Evolutionary conservation across 2,113 vertebrate species (phyloP).

Genomic region (Tragelaphus buxtoni): DNA sequence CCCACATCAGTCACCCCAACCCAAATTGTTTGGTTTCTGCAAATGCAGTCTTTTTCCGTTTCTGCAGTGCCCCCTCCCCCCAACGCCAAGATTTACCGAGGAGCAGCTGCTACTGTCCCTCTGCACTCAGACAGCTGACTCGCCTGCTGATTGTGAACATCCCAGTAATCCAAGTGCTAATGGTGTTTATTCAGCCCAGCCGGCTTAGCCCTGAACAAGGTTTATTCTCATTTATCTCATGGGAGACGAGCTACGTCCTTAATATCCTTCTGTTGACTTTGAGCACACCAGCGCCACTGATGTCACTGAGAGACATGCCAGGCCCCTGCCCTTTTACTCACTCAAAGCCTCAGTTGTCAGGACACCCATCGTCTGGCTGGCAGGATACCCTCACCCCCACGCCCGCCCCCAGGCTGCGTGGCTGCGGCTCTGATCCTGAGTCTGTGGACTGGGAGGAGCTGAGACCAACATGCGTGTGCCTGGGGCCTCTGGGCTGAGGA

Average conservation of each 20-base stretch:
- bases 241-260: conserved; percentile 57
- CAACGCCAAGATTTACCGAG: not conserved
- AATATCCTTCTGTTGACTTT: conserved; percentile 63
- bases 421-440: not conserved
- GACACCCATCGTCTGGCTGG: not conserved
- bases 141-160: conserved; percentile 51
- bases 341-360: not conserved
- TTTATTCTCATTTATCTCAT: conserved; percentile 68
- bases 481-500: not conserved
- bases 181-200: conserved; percentile 70
- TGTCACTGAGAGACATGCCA: not conserved
- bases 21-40: not conserved
- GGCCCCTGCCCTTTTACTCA: not conserved
- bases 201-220: conserved; percentile 68
- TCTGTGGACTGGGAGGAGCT: not conserved
- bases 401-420: too few relatives aligned
- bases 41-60: conserved; percentile 42
- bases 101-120: conserved; percentile 48
- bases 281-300: not conserved
- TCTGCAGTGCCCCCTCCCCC: not conserved
- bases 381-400: not conserved
- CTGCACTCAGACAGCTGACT: conserved; percentile 59
- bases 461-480: not conserved
- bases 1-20: conserved; percentile 19
- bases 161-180: conserved; percentile 38